Base-by-base conservation (phyloP, 2,888 invertebrate genomes). In the Cantharis rufa region DNA sequence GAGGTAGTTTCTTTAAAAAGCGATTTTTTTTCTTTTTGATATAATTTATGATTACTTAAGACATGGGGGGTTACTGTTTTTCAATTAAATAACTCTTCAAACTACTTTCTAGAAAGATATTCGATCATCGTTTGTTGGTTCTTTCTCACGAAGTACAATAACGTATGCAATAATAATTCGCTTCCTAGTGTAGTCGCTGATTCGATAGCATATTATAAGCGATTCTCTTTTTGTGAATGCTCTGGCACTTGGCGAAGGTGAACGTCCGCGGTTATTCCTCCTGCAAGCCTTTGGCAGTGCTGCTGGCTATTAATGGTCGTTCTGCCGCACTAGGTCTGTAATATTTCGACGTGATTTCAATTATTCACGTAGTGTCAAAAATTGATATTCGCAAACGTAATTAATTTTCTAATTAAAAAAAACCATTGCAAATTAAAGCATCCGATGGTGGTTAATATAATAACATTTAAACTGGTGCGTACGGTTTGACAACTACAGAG, bases 241-340 rank as follows among this genome's bases (percentile, higher is more conserved):
- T 84, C 84, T 84, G 85, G 84, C 86, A 85, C 83, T 84, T 82
- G 82, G 77, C 79, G 82, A 81, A 86, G 86, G 86, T 87, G 85
- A 86, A 86, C 83, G 86, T 81, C 86, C 86, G 82, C 86, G 87
- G 87, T 87, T 87, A 87, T 87, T 87, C 86, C 86, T 86, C 87
- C 81, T 82, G 81, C 81, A 76, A 79, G 82, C 84, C 83, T 83
- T 81, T 79, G 82, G 83, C 83, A 79, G 80, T 79, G 84, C 84
- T 82, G 82, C 83, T 82, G 81, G 84, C 83, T 82, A 84, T 84
- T 84, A 83, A 77, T 77, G 76, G 76, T 74, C 80, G 80, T 77
- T 75, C 75, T 78, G 64, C 79, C 72, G 75, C 77, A 73, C 78
- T 78, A 72, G 78, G 78, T 78, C 71, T 79, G 75, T 71, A 78